Evolutionary conservation across 2,888 invertebrate genomes (phyloP).

Genomic region (Linnaemya tessellans): DNA sequence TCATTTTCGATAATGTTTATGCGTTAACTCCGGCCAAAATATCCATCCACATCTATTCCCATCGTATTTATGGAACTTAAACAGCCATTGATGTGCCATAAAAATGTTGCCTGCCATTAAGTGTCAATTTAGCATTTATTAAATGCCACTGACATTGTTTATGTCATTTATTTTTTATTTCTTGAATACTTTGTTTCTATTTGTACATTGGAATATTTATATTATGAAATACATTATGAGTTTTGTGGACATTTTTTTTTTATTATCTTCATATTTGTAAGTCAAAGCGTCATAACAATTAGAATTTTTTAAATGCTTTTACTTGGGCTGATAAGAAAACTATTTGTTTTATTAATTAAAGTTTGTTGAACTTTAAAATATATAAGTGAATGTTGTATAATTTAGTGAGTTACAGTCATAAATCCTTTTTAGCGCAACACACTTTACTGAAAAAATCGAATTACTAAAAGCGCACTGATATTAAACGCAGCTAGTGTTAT

Average conservation of each 20-base stretch:
- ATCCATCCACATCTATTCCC: slow-evolving; percentile 1
- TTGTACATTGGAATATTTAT: slow-evolving; percentile 15
- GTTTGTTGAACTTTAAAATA: slow-evolving; percentile 62
- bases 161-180: slow-evolving; percentile 52
- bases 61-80: slow-evolving; percentile 1
- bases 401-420: slow-evolving; percentile 8
- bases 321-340: slow-evolving; percentile 51
- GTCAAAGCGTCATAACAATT: slow-evolving; percentile 66
- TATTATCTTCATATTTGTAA: slow-evolving; percentile 43
- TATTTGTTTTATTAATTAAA: slow-evolving; percentile 65
- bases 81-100: slow-evolving; percentile 50
- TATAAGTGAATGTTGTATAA: not conserved
- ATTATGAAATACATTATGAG: slow-evolving; percentile 16
- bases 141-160: slow-evolving; percentile 46
- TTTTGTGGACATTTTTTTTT: slow-evolving; percentile 37
- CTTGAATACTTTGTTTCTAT: not conserved
- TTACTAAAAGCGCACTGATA: no score
- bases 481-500: no score
- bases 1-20: slow-evolving; percentile 41
- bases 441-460: no score
- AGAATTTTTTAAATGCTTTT: slow-evolving; percentile 50
- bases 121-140: slow-evolving; percentile 68
- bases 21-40: not conserved
- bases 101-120: slow-evolving; percentile 63
- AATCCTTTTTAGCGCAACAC: no score